Evolutionary conservation across 2,797 vertebrate species (phyloP), one percentile per base, ranked within the genome.

Genomic region (Typhlichthys eigenmanni): DNA sequence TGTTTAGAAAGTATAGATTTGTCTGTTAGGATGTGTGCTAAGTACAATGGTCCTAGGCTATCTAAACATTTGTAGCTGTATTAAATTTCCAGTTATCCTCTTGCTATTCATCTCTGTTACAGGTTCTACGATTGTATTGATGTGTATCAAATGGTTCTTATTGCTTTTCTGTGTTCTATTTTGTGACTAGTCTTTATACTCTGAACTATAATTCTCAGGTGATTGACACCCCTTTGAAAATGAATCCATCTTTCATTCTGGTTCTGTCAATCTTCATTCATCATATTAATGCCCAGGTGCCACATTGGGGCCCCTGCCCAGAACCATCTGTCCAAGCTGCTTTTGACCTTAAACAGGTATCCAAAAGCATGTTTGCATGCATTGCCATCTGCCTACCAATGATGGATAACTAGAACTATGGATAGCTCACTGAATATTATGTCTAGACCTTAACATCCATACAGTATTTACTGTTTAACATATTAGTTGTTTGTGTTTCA

Each of bases 291-390:
- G 88, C 89, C 68, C 93, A 94, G 74, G 79, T 92, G 2, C 91
- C 91, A 13, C 93, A 94, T 58, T 94, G 92, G 92, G 93, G 93
- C 8, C 83, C 91, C 0, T 94, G 93, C 74, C 91, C 91, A 58
- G 91, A 93, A 12, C 93, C 92, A 1, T 43, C 63, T 0, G 91
- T 92, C 61, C 92, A 94, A 64, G 47, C 80, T 0, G 58, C 68
- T 24, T 98, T 98, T 1, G 84, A 80, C 47, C 83, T 95, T 7
- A 85, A 87, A 68, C 92, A 94, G 95, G 95, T 96, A 82, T 54
- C 14, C 4, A 16, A 51, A 19, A 11, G 14, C 45, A 43, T 45
- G 16, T 3, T 45, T 11, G 1, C 43, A 17, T 9, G 12, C 13
- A 14, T 13, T 4, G 49, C 14, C 47, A 48, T n/a, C 47, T 6